Base-by-base conservation (phyloP, 1,140 invertebrate species). In the Bombus cullumanus region DNA sequence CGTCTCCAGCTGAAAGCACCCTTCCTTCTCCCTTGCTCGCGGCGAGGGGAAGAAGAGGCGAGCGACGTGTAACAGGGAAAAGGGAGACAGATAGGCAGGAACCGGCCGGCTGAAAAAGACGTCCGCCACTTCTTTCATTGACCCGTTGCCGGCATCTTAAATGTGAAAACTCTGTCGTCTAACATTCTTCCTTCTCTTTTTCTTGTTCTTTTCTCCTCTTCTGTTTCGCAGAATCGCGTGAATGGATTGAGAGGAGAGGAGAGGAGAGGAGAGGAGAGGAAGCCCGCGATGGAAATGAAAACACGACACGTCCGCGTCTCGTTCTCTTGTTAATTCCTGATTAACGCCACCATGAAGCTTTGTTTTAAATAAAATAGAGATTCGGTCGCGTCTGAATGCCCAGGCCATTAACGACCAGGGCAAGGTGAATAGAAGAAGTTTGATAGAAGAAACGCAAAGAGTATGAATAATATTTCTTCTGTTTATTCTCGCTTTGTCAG, bases 101-200 rank as follows among this genome's bases (percentile, higher is more conserved):
- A 59, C n/a, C 62, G 69, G 41, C 66, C 59, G 72, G 72, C 76
- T 71, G 69, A 76, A 77, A 85, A 79, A 86, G 81, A 71, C 81
- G 66, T 76, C 66, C 85, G 64, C 74, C 25, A 62, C 64, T 83
- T 39, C 81, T 76, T 86, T 76, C 81, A 86, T 86, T 76, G 85
- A 86, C 53, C 81, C 72, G 47, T 37, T 74, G 62, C 34, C 39
- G 72, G 31, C 64, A 75, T 86, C 81, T 76, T 77, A 57, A 43
- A 41, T 64, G 64, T 64, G 66, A 77, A 73, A 83, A 59, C 80
- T 79, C 15, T 68, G 72, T 76, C 80, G 59, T 74, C 64, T 74
- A 82, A 43, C 43, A 1, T 25, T 22, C 34, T 18, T 34, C 18
- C 8, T 34, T 22, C 18, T 68, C 3, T 34, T 22, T 22, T 6